These are phyloP conservation scores for Nannospalax galili DNA, from an alignment of 2,113 vertebrate species.

Conservation along the genomic window DNA sequence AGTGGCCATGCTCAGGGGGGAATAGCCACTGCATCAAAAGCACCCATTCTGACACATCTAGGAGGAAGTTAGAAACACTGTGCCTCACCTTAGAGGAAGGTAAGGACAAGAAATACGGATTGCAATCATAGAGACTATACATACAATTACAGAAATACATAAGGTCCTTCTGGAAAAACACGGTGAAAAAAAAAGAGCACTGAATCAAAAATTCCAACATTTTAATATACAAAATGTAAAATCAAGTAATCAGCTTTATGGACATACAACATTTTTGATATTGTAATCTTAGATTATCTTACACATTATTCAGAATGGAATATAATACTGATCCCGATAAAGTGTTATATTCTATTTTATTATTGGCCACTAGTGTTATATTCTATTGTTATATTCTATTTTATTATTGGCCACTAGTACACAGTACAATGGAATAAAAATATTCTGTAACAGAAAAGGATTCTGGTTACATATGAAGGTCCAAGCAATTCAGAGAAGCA, in stretches of 20 bases:
- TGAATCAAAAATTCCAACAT: background rate
- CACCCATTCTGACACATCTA: background rate
- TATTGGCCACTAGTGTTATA: background rate
- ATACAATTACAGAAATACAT: background rate
- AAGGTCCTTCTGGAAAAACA: background rate
- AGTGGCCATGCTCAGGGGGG: background rate
- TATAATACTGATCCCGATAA: background rate
- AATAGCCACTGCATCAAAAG: background rate
- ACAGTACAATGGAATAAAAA: slow-evolving; percentile 7
- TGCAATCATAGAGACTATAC: background rate
- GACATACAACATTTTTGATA: background rate
- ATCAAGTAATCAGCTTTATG: background rate
- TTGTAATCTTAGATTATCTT: background rate
- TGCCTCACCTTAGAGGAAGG: background rate
- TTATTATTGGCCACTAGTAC: background rate
- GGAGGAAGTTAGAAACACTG: background rate
- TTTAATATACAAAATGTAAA: background rate
- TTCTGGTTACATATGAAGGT: background rate
- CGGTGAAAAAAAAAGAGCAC: background rate
- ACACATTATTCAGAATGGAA: background rate
- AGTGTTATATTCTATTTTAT: background rate
- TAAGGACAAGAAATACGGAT: background rate
- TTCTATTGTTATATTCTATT: background rate
- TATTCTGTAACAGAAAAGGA: background rate
- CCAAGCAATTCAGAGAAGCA: background rate